phyloP scores from a whole-genome alignment of 2,113 vertebrate genomes.

The Ctenodactylus gundi region DNA sequence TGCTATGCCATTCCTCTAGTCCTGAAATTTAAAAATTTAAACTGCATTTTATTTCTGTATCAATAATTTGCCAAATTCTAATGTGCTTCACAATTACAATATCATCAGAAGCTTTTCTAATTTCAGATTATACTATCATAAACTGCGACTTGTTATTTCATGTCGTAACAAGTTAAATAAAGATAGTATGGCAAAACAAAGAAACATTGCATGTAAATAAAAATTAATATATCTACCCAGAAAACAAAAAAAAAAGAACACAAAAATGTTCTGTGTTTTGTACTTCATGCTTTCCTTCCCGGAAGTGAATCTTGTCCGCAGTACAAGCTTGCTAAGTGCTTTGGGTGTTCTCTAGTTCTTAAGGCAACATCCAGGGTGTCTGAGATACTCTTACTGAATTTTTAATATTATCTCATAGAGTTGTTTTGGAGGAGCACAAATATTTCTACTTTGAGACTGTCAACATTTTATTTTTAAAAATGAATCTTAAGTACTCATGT shows the following conservation, averaged over 20 bases:
- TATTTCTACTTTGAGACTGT: not conserved
- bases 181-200: not conserved
- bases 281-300: not conserved
- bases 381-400: not conserved
- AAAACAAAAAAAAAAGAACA: not conserved
- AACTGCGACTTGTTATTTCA: not conserved
- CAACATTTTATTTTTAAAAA: not conserved
- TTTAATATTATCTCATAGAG: not conserved
- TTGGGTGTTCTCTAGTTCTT: not conserved
- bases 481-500: not conserved
- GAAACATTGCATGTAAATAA: not conserved
- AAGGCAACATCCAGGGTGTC: not conserved
- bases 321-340: not conserved
- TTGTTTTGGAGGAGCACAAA: not conserved
- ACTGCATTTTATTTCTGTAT: not conserved
- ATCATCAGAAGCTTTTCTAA: not conserved
- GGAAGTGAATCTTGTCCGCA: not conserved
- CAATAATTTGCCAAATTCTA: not conserved
- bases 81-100: not conserved
- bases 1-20: no score
- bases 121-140: not conserved
- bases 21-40: no score
- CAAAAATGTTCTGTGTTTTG: not conserved
- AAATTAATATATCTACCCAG: not conserved
- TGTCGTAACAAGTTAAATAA: slow-evolving; percentile 7